phyloP scores from a whole-genome alignment of 1,140 invertebrate genomes.

The Drosophila pachea region DNA sequence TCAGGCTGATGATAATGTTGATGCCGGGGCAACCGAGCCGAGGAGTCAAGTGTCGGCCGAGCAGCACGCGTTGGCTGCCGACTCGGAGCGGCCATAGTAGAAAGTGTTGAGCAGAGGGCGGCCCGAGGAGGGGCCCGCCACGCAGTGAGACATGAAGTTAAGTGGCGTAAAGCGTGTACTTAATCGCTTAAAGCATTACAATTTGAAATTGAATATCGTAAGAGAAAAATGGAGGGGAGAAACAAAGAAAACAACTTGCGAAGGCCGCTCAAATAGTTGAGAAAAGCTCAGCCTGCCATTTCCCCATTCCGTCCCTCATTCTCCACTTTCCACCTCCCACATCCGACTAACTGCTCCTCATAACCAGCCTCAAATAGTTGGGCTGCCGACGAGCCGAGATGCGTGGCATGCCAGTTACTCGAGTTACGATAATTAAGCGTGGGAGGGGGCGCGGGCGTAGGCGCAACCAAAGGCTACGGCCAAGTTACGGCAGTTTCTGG shows the following conservation, averaged over 20 bases:
- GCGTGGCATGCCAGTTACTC: too few relatives aligned
- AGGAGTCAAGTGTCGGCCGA: constrained; percentile 62
- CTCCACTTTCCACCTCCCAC: too few relatives aligned
- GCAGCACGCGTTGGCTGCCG: constrained; percentile 34
- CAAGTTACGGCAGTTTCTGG: too few relatives aligned
- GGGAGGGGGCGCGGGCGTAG: too few relatives aligned
- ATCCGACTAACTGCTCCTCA: too few relatives aligned
- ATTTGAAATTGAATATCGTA: constrained; percentile 75
- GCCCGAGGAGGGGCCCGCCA: not conserved
- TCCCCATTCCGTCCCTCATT: too few relatives aligned
- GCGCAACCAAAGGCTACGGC: too few relatives aligned
- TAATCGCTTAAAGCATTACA: constrained; percentile 78
- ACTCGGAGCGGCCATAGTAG: constrained; percentile 64
- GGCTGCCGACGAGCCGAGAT: too few relatives aligned
- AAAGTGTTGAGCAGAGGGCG: constrained; percentile 9
- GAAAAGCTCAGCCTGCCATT: not conserved
- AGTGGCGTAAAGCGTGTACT: constrained; percentile 76
- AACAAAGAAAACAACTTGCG: constrained; percentile 20
- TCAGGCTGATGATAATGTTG: constrained; percentile 43
- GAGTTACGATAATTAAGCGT: too few relatives aligned
- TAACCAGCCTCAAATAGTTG: too few relatives aligned
- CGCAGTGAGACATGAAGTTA: constrained; percentile 67
- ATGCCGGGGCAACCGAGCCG: constrained; percentile 11
- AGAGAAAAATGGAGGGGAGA: constrained; percentile 28
- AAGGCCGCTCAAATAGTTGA: not conserved